These are phyloP conservation scores for Lumbricus terrestris DNA, from an alignment of 2,888 invertebrate species.

Conservation along the genomic window DNA sequence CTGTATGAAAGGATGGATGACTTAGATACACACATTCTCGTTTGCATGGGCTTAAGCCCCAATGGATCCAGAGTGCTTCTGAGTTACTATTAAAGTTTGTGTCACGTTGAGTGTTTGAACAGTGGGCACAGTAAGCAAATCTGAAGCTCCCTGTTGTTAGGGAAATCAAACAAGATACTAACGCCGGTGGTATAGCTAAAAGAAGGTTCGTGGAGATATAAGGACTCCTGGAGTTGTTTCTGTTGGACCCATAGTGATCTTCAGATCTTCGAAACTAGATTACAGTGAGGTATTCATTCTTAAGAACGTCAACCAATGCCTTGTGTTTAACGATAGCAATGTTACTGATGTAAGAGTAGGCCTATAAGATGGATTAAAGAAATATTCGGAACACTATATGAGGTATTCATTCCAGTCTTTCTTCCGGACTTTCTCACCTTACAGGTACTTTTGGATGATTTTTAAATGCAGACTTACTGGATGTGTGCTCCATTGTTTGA, in stretches of 20 bases:
- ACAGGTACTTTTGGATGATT: not conserved
- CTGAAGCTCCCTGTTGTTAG: not conserved
- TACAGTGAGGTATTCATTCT: not conserved
- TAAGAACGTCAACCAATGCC: not conserved
- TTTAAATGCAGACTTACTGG: not conserved
- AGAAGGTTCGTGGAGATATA: not conserved
- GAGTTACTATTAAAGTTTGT: not conserved
- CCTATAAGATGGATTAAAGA: not conserved
- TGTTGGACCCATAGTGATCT: not conserved
- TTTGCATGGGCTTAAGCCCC: not conserved
- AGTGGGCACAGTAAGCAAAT: not conserved
- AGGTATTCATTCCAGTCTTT: not conserved
- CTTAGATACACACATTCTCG: not conserved
- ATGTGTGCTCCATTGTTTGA: not conserved
- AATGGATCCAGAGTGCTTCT: not conserved
- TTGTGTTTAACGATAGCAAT: not conserved
- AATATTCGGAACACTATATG: not conserved
- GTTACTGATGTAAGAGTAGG: no score
- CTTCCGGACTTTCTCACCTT: not conserved
- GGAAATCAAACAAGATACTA: not conserved
- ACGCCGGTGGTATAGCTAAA: not conserved
- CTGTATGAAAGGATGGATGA: not conserved
- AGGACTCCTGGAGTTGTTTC: not conserved
- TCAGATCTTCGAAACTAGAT: not conserved
- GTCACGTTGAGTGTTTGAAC: not conserved